Evolutionary conservation across 2,888 invertebrate genomes (phyloP).

Genomic region (Spodoptera littoralis): DNA sequence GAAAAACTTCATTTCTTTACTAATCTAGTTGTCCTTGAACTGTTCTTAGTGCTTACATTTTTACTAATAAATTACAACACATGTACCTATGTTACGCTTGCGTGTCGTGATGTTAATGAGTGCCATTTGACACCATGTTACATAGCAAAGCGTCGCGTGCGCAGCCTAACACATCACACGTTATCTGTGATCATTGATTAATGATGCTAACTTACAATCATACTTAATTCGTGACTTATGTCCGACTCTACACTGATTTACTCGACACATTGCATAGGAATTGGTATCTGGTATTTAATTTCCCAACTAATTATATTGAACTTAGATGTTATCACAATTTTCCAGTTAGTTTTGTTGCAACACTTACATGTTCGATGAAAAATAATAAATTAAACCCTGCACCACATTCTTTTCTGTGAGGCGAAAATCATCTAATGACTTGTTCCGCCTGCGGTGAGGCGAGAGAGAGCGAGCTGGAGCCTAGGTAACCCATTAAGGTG

Average conservation of each 20-base stretch:
- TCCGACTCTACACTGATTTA: constrained; percentile 27
- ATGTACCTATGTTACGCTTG: constrained; percentile 10
- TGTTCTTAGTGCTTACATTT: too few relatives aligned
- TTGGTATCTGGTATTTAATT: constrained; percentile 15
- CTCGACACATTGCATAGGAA: constrained; percentile 18
- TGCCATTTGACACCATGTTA: constrained; percentile 21
- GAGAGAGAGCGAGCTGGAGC: too few relatives aligned
- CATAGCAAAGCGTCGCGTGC: constrained; percentile 24
- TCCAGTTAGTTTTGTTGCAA: too few relatives aligned
- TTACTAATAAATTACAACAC: too few relatives aligned
- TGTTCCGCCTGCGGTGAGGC: too few relatives aligned
- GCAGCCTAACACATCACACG: constrained; percentile 15
- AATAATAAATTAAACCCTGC: too few relatives aligned
- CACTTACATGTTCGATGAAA: too few relatives aligned
- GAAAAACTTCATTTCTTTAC: too few relatives aligned
- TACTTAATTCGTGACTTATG: constrained; percentile 12
- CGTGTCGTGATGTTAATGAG: constrained; percentile 25
- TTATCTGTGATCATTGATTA: constrained; percentile 36
- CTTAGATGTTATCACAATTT: constrained; percentile 1
- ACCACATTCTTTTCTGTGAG: too few relatives aligned
- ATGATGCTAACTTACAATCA: constrained; percentile 20
- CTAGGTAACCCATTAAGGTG: too few relatives aligned
- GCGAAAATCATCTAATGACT: too few relatives aligned
- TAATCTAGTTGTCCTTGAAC: too few relatives aligned
- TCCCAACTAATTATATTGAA: constrained; percentile 7